These are phyloP conservation scores for Pterobdella sp. DNA, from an alignment of 2,888 invertebrate genomes.

Conservation along the genomic window DNA sequence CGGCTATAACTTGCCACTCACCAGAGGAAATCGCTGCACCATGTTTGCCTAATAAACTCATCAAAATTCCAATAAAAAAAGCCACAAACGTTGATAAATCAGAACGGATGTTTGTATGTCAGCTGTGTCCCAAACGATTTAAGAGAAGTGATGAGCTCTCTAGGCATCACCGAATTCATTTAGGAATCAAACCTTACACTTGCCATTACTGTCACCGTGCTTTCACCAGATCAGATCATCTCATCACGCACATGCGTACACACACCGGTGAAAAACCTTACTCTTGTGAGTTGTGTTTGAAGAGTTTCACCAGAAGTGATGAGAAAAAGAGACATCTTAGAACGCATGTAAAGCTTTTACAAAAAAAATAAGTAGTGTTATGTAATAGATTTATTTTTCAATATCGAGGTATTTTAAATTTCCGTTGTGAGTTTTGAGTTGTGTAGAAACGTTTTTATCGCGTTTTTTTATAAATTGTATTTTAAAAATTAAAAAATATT, in stretches of 20 bases:
- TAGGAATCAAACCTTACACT: constrained; percentile 93
- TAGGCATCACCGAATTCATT: constrained; percentile 95
- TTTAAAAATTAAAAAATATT: too few species aligned
- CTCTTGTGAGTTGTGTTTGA: constrained; percentile 91
- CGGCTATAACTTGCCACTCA: not conserved
- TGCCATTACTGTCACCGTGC: constrained; percentile 97
- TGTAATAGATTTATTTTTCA: too few species aligned
- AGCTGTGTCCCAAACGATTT: constrained; percentile 85
- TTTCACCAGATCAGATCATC: constrained; percentile 91
- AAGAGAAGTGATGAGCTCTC: constrained; percentile 96
- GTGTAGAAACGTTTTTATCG: too few species aligned
- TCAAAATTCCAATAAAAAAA: not conserved
- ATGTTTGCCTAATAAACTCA: not conserved
- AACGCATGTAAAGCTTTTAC: constrained; percentile 39
- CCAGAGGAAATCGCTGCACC: not conserved
- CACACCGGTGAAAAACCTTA: constrained; percentile 93
- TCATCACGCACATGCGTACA: constrained; percentile 91
- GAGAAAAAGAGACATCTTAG: constrained; percentile 99
- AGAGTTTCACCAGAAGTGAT: constrained; percentile 95
- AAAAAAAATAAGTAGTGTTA: too few species aligned
- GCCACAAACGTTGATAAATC: not conserved
- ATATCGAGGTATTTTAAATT: too few species aligned
- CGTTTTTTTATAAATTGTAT: too few species aligned
- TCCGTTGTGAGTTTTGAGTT: too few species aligned
- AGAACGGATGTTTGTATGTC: constrained; percentile 12